Base-by-base conservation (phyloP, 1,140 invertebrate genomes). In the Trachymyrmex septentrionalis region DNA sequence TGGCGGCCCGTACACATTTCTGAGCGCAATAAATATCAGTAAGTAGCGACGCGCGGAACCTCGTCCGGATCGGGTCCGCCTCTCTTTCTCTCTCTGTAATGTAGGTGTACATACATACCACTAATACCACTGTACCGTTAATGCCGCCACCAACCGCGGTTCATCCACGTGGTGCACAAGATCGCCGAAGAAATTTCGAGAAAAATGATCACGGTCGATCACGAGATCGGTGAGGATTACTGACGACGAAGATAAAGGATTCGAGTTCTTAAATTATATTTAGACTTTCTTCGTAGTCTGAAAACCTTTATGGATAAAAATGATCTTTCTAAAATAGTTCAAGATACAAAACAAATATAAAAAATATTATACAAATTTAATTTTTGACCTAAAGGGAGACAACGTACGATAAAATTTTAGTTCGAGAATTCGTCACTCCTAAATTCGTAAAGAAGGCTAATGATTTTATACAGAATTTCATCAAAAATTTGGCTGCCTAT, bases 1-100 rank as follows among this genome's bases (percentile, higher is more conserved):
- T 95, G 93, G 92, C 89, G 91, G 92, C 89, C 92, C 92, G 91
- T 94, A 94, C 94, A 93, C 94, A 94, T 94, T 95, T 95, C 93
- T 94, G 94, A 93, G 92, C 92, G 94, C 92, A 95, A 95, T 94
- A 95, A 95, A 94, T 94, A 95, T 95, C 93, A 94, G 94, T 94
- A 95, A 95, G 94, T 94, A 95, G 94, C 93, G 90, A 92, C 92
- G 91, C 91, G 87, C 91, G 78, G n/a, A 69, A 73, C 67, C 80
- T 64, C 64, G 55, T 84, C 55, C 80, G 53, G 67, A 73, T 78
- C 61, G 72, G 63, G 30, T 66, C 61, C 61, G 50, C 24, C 48
- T 77, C 59, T 84, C 82, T 44, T 67, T 64, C 72, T 84, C 30
- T 55, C 27, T 50, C 66, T n/a, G 19, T 48, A 57, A 12, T 44